Evolutionary conservation across 2,888 invertebrate species (phyloP), one percentile per base, ranked within the genome.

Genomic region (Dichetophora obliterata): DNA sequence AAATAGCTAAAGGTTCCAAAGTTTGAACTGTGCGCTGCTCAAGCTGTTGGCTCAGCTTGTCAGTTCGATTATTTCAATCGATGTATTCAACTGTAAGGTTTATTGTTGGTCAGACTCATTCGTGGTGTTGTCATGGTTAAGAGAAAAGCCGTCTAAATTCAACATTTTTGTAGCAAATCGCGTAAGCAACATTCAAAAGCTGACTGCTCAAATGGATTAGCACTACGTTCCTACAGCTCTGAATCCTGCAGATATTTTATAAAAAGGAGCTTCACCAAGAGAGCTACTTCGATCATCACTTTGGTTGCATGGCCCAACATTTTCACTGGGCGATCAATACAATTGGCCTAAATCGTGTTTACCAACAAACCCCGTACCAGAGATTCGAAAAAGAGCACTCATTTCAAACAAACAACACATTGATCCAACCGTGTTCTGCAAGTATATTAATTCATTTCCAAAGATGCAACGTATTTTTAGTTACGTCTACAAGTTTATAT

Each of bases 241-340:
- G 22, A 79, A 77, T 48, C 77, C 78, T 9, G 76, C 77, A 19
- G 76, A 79, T 65, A 76, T 79, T 69, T 63, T 79, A 37, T 79
- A 78, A 9, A 73, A 72, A 70, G 79, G 78, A 77, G 75, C 75
- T 16, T 69, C 70, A 27, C 78, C 76, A 63, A 70, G 48, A 3
- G 78, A 77, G 31, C 75, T 80, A 22, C 16, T 76, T 1, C 14
- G 75, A 27, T 78, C 78, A 19, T 50, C 69, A 24, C 68, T 79
- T 5, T 80, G 80, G 80, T 27, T 43, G 11, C 70, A 71, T 70
- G 78, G 78, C 1, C 76, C 76, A 2, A 6, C 43, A n/a, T 77
- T 79, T 31, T 31, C 74, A 14, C 27, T 9, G 14, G n/a, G 11
- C 37, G 37, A 71, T n/a, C 37, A 5, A 19, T 2, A 6, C n/a